Evolutionary conservation across 1,140 invertebrate genomes (phyloP).

Genomic region (Lethocerus indicus): DNA sequence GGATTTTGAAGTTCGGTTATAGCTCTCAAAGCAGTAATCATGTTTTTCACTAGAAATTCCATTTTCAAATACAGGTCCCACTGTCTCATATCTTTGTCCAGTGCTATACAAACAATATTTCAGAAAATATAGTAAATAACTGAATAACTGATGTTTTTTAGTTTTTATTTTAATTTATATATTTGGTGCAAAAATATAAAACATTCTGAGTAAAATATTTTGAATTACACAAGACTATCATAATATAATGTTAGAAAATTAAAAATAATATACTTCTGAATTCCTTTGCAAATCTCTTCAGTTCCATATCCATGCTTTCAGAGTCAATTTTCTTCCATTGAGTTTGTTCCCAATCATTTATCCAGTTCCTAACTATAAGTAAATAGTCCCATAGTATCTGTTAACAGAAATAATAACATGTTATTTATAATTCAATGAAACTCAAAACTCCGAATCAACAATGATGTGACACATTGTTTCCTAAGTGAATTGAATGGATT

Average conservation of each 20-base stretch:
- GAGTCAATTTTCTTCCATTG: slow-evolving; percentile 86
- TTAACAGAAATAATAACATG: slow-evolving; percentile 5
- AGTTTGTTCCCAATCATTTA: slow-evolving; percentile 84
- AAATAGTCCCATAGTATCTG: slow-evolving; percentile 82
- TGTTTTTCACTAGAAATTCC: slow-evolving; percentile 62
- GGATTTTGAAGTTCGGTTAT: slow-evolving; percentile 89
- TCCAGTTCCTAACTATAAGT: slow-evolving; percentile 55
- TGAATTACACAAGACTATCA: neutral
- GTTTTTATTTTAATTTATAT: neutral
- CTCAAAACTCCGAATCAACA: no score
- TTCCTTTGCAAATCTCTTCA: slow-evolving; percentile 79
- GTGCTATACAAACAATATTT: slow-evolving; percentile 22
- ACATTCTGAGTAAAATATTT: neutral
- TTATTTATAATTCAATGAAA: neutral
- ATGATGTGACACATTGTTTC: no score
- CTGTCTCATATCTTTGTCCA: slow-evolving; percentile 73
- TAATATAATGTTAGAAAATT: neutral
- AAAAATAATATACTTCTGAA: slow-evolving; percentile 32
- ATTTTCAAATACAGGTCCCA: slow-evolving; percentile 61
- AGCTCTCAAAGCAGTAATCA: slow-evolving; percentile 70
- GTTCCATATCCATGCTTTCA: slow-evolving; percentile 86
- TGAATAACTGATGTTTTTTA: neutral
- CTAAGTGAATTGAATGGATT: no score
- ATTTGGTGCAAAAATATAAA: neutral
- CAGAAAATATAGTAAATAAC: neutral